Evolutionary conservation across 2,113 vertebrate genomes (phyloP).

Genomic region (Nycticorax nycticorax): DNA sequence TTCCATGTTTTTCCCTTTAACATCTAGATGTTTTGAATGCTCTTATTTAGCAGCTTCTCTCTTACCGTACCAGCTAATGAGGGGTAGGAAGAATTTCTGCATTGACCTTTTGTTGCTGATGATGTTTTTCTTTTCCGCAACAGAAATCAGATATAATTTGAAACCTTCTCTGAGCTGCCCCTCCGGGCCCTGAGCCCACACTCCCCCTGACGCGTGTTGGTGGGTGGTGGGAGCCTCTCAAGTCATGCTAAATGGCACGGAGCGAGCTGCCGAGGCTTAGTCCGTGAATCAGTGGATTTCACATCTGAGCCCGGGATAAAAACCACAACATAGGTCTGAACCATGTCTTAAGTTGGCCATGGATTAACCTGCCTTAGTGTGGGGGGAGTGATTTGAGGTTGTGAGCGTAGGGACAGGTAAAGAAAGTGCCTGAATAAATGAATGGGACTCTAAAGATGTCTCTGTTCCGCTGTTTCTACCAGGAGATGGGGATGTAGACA

Average conservation of each 20-base stretch:
- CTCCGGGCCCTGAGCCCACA: neutral
- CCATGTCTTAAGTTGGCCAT: neutral
- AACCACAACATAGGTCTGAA: neutral
- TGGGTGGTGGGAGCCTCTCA: neutral
- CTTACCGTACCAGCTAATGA: neutral
- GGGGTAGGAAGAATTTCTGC: neutral
- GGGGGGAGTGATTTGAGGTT: neutral
- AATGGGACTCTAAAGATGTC: neutral
- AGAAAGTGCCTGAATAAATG: neutral
- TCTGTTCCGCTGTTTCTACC: neutral
- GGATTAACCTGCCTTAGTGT: neutral
- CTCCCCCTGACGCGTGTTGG: rapidly evolving
- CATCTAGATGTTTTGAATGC: neutral
- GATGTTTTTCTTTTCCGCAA: neutral
- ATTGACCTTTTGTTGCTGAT: conserved; percentile 10
- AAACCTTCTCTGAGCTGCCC: neutral
- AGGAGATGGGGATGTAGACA: neutral
- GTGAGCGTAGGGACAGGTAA: neutral
- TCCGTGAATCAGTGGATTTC: neutral
- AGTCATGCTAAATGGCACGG: neutral
- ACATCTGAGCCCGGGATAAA: neutral
- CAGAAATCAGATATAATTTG: neutral
- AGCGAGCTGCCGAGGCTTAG: neutral
- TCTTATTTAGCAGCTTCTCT: neutral
- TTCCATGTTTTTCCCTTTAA: neutral